Conservation (phyloP, 2,797 vertebrate genomes). For the Paramormyrops hopkinsi region DNA sequence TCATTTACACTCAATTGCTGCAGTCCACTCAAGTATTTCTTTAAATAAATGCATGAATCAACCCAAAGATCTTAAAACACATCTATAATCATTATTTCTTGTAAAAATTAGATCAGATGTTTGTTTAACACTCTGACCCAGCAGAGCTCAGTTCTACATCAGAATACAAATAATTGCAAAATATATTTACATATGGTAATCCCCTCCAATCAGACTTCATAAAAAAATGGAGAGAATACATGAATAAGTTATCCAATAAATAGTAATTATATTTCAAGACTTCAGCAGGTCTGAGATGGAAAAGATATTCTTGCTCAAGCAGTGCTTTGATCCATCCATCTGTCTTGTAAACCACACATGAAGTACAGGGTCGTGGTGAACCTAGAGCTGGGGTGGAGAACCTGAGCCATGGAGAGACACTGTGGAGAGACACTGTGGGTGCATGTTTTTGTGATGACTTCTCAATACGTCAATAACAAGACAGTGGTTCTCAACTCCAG, state of each 20-base stretch:
- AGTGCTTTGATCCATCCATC: not conserved
- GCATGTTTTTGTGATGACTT: not conserved
- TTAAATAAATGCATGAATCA: not conserved
- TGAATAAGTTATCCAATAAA: not conserved
- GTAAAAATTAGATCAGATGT: not conserved
- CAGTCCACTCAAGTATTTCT: not conserved
- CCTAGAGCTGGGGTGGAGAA: not conserved
- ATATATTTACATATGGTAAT: constrained; percentile 4
- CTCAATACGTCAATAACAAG: not conserved
- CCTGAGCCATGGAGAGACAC: not conserved
- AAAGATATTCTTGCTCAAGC: not conserved
- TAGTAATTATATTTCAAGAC: not conserved
- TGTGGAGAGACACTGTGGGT: not conserved
- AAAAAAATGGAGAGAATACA: not conserved
- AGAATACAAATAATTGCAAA: not conserved
- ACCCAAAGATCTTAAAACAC: not conserved
- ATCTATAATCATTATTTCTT: not conserved
- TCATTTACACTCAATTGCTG: not conserved
- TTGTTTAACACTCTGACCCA: constrained; percentile 1
- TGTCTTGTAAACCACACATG: not conserved
- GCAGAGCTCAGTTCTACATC: constrained; percentile 4
- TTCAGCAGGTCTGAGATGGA: not conserved
- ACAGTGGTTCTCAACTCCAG: not conserved
- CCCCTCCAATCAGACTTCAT: not conserved
- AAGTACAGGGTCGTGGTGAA: not conserved